Base-by-base conservation (phyloP, 1,140 invertebrate genomes). In the Octopus sinensis region DNA sequence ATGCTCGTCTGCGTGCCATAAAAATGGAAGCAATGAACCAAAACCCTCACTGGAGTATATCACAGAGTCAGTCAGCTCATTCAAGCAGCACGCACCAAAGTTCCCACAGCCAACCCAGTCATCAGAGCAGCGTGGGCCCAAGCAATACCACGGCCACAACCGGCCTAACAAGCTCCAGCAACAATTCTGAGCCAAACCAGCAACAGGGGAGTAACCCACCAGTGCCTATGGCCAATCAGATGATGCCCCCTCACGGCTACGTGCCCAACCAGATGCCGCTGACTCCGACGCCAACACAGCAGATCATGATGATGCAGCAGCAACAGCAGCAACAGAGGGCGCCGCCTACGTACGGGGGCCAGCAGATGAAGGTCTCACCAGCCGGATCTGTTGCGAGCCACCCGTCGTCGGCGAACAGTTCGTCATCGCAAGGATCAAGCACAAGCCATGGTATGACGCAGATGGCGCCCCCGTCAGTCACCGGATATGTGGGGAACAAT, bases 1-100 rank as follows among this genome's bases (percentile, higher is more conserved):
- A 92, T 84, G 85, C 76, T 94, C 92, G 95, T 30, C 89, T 97
- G 10, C 93, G 93, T 79, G 93, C 94, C 30, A 95, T 95, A 95
- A 87, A 88, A 71, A 84, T 84, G 23, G 89, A 90, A 81, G 82
- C 86, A 12, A 84, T 87, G 77, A 77, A 79, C 13, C 86, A 86
- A 79, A 87, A 87, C 80, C 87, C 87, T n/a, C 87, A 89, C 81
- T 88, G 87, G 88, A 87, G 86, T 62, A 79, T 90, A 54, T 87
- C 88, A 43, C 88, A 89, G 83, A 90, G 88, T 80, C 88, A 90
- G 71, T 89, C 88, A 6, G 89, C 86, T n/a, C 87, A 90, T 81
- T 89, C 88, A 4, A 86, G 87, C 77, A 90, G 90, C 84, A 91
- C 90, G n/a, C 88, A 89, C 73, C 89, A 88, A 78, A 90, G 89